Conservation (phyloP, 1,140 invertebrate genomes). For the Procambarus virginalis region DNA sequence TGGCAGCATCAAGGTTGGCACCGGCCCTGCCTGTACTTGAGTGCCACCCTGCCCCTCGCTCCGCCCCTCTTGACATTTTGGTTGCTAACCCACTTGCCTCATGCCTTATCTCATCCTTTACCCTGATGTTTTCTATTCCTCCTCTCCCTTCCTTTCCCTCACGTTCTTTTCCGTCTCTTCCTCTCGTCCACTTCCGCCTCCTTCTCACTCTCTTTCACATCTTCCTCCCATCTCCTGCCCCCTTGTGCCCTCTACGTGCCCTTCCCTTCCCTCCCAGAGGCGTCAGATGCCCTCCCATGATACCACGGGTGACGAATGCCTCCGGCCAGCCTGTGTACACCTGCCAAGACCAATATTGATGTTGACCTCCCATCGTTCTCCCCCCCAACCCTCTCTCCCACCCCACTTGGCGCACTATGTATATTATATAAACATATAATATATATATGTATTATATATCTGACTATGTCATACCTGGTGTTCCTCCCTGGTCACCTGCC, state of each 20-base stretch:
- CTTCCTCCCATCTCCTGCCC: not conserved
- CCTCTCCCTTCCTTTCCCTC: not conserved
- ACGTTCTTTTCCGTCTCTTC: too few relatives aligned
- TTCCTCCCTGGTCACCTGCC: not conserved
- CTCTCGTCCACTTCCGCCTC: not conserved
- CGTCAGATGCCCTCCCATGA: not conserved
- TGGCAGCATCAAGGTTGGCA: too few relatives aligned
- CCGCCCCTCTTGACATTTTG: too few relatives aligned
- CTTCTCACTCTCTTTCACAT: not conserved
- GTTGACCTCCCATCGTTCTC: not conserved
- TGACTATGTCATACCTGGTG: not conserved
- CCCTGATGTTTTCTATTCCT: not conserved
- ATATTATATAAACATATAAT: too few relatives aligned
- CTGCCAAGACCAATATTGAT: conserved; percentile 14
- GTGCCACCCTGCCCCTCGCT: too few relatives aligned
- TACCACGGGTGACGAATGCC: conserved; percentile 11
- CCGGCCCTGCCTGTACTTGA: too few relatives aligned
- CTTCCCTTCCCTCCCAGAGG: not conserved
- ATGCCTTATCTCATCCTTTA: too few relatives aligned
- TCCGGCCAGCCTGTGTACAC: not conserved
- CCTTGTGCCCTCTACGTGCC: not conserved
- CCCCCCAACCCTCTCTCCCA: too few relatives aligned
- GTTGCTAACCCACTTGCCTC: too few relatives aligned
- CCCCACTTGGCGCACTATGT: too few relatives aligned
- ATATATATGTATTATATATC: too few relatives aligned